phyloP scores from a whole-genome alignment of 2,113 vertebrate genomes.

The Romanogobio albipinnatus region DNA sequence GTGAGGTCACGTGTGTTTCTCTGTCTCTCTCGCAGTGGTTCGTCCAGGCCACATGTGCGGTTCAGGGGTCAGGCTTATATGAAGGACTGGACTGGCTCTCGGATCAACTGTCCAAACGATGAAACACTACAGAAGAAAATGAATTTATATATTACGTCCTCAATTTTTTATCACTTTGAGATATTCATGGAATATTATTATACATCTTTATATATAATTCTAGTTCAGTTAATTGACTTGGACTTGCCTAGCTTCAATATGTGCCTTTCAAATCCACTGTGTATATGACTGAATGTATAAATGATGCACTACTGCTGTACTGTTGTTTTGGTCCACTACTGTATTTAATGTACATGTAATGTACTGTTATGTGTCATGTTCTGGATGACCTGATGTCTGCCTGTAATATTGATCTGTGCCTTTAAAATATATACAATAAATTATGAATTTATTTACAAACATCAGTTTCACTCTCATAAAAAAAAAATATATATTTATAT shows the following conservation, averaged over 20 bases:
- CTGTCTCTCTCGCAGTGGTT: conserved; percentile 79
- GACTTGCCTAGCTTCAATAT: not conserved
- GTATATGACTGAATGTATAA: not conserved
- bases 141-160: not conserved
- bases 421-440: not conserved
- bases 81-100: conserved; percentile 92
- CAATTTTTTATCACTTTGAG: not conserved
- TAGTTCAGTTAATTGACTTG: not conserved
- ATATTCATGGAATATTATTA: not conserved
- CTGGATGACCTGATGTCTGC: not conserved
- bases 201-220: not conserved
- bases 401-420: not conserved
- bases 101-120: conserved; percentile 86
- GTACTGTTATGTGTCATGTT: not conserved
- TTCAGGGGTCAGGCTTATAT: conserved; percentile 87
- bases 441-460: not conserved
- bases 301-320: not conserved
- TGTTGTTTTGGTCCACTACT: not conserved
- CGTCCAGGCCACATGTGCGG: conserved; percentile 86
- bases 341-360: not conserved
- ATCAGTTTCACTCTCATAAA: not conserved
- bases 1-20: not conserved
- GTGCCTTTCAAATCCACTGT: not conserved
- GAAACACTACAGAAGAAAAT: conserved; percentile 57
- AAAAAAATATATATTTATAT: not conserved